These are phyloP conservation scores for Idris sp. DNA, from an alignment of 1,140 invertebrate genomes.

Conservation along the genomic window DNA sequence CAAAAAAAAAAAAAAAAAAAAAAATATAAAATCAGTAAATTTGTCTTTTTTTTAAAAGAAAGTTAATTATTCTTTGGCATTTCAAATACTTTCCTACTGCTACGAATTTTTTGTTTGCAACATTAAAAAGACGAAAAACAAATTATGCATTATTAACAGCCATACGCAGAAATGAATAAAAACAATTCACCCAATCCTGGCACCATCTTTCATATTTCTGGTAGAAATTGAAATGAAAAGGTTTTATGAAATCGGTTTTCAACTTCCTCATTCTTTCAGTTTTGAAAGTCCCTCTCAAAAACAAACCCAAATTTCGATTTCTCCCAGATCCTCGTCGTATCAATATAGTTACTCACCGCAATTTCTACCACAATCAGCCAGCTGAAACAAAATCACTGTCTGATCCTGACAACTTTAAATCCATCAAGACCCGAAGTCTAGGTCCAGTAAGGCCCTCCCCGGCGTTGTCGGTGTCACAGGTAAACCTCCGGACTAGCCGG, in stretches of 20 bases:
- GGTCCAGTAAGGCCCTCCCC: constrained; percentile 76
- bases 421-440: constrained; percentile 46
- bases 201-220: constrained; percentile 13
- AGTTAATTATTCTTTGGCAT: no score
- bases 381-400: background rate
- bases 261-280: no score
- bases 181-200: constrained; percentile 40
- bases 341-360: constrained; percentile 28
- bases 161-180: constrained; percentile 37
- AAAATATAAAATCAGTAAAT: no score
- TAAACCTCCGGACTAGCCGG: constrained; percentile 74
- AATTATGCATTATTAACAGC: constrained; percentile 1
- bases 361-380: constrained; percentile 15
- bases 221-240: constrained; percentile 13
- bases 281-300: no score
- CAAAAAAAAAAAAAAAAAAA: background rate
- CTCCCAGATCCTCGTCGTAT: background rate
- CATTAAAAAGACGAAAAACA: no score
- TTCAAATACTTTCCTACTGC: no score
- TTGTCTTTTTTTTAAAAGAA: no score
- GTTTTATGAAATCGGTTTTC: no score
- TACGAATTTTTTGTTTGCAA: no score
- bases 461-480: constrained; percentile 77
- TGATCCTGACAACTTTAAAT: background rate
- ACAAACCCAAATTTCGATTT: background rate